Base-by-base conservation (phyloP, 92 coral and sea anemone species). In the Parazoanthus darwini region DNA sequence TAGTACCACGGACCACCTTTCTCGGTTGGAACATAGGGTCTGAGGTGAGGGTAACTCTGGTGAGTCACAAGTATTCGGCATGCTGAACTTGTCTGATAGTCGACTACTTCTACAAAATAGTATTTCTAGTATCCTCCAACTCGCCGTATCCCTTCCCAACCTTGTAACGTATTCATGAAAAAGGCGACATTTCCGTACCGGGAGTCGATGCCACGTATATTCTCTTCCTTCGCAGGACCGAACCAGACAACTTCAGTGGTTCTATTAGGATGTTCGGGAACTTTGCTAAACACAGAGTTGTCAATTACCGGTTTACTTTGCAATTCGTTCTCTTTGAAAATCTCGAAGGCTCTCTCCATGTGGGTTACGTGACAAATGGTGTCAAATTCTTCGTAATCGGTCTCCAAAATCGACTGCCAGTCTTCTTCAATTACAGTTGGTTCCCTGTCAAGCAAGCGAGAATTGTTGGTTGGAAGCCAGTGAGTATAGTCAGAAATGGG, bases 1-100 rank as follows among this genome's bases (percentile, higher is more conserved):
- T 86, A 79, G 68, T 90, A 90, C 92, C 92, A 90, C 4, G 89
- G 92, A 8, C 92, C 92, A 39, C 92, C 92, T 80, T 85, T 86
- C 88, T 77, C 15, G 46, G 86, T 46, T 54, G 92, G 92, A n/a
- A 86, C 86, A 74, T 90, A 90, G 20, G 82, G 92, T 77, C 75
- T 43, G 79, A 29, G 33, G 33, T 29, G 33, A 29, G 33, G 33
- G 33, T 29, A 29, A 29, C 33, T 29, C 0, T 29, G 33, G 33
- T 29, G 33, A 29, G 33, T 29, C 6, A 79, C 89, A 14, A 90
- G 89, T 48, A 90, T 90, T 51, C 92, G 92, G 48, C 89, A 90
- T 44, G 84, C 89, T 29, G 92, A 85, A 1, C 77, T 46, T 14
- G n/a, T 63, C 22, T 25, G 44, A 29, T 90, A 70, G 42, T 86